Percentiles rank a stretch among this genome's conserved stretches.
These are phyloP conservation scores for Steinernema feltiae DNA, from an alignment of 1,140 invertebrate genomes.

Conservation along the genomic window DNA sequence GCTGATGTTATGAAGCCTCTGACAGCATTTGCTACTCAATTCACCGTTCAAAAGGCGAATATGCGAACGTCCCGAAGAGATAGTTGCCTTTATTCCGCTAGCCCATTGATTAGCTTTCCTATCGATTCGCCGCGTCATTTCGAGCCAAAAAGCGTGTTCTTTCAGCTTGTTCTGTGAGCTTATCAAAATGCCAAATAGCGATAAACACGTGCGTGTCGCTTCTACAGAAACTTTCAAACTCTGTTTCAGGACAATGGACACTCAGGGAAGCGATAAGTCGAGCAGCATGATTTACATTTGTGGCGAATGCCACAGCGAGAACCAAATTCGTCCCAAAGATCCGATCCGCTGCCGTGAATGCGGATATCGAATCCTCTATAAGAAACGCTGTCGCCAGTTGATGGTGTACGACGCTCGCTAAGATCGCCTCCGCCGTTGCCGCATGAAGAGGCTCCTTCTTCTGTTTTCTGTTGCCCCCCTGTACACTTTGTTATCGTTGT, in stretches of 20 bases:
- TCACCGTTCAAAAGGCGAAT: too few species aligned
- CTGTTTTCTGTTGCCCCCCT: neutral
- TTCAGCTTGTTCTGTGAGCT: too few species aligned
- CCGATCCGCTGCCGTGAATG: conserved; percentile 92
- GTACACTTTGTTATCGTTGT: neutral
- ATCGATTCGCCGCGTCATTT: too few species aligned
- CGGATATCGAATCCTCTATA: conserved; percentile 97
- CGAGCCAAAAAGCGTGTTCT: too few species aligned
- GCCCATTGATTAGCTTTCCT: too few species aligned
- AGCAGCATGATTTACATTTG: conserved; percentile 42
- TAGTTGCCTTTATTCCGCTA: too few species aligned
- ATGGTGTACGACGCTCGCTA: conserved; percentile 43
- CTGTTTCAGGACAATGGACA: neutral
- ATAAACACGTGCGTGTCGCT: neutral
- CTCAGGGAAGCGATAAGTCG: conserved; percentile 6
- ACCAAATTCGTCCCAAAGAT: conserved; percentile 88
- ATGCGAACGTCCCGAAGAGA: too few species aligned
- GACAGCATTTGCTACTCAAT: too few species aligned
- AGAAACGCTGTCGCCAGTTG: conserved; percentile 84
- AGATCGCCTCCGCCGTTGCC: neutral
- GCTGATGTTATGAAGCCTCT: too few species aligned
- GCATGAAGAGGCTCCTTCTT: neutral
- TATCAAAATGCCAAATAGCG: too few species aligned
- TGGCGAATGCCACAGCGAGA: conserved; percentile 87
- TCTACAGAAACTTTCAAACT: neutral